Conservation (phyloP, 2,888 invertebrate species). For the Volucella inanis region DNA sequence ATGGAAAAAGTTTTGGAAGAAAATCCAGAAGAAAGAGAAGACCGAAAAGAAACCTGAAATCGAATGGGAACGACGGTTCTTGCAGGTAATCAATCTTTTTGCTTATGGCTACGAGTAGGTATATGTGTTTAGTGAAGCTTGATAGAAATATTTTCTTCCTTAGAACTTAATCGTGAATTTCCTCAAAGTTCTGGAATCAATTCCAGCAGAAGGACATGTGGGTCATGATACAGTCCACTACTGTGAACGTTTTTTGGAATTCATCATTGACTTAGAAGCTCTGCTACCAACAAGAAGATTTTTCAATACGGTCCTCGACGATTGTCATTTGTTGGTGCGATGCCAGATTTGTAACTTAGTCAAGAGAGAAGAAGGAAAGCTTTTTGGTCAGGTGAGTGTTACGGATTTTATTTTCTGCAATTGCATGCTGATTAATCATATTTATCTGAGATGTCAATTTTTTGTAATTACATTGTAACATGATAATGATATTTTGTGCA, state of each 20-base stretch:
- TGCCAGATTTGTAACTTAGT: constrained; percentile 92
- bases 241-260: constrained; percentile 97
- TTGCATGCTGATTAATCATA: not conserved
- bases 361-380: constrained; percentile 91
- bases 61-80: constrained; percentile 93
- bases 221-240: constrained; percentile 87
- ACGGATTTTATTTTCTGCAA: constrained; percentile 10
- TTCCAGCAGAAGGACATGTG: constrained; percentile 87
- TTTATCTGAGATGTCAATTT: not conserved
- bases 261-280: constrained; percentile 98
- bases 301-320: constrained; percentile 97
- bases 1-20: constrained; percentile 96
- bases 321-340: constrained; percentile 95
- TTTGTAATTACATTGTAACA: too few species aligned
- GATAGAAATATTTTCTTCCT: constrained; percentile 56
- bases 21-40: constrained; percentile 91
- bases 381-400: constrained; percentile 93
- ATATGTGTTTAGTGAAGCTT: not conserved
- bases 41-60: constrained; percentile 87
- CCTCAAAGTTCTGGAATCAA: constrained; percentile 90
- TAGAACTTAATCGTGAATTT: constrained; percentile 92
- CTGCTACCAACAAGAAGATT: constrained; percentile 97
- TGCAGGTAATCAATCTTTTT: constrained; percentile 84
- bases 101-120: too few species aligned
- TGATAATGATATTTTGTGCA: too few species aligned